Evolutionary conservation across 92 coral and sea anemone species (phyloP).

Genomic region (Siderastrea radians): DNA sequence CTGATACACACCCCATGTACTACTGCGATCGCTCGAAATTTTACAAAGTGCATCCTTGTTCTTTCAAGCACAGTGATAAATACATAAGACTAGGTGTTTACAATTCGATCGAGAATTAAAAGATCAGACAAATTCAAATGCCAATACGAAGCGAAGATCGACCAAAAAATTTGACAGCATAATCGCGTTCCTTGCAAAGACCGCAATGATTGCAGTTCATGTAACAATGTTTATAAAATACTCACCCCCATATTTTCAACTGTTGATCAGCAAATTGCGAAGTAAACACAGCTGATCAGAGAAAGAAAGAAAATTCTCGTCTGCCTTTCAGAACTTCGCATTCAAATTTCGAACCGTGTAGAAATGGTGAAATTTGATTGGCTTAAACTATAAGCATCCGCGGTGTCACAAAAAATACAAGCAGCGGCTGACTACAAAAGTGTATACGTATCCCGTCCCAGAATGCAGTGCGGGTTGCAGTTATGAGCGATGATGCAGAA

Average conservation of each 20-base stretch:
- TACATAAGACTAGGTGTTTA: no score
- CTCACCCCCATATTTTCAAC: slow-evolving; percentile 37
- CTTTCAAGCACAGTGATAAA: no score
- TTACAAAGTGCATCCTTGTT: neutral
- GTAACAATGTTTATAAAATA: neutral
- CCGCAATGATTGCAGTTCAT: neutral
- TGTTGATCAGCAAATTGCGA: neutral
- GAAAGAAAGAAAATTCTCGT: neutral
- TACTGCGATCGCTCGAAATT: neutral
- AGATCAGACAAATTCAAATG: neutral
- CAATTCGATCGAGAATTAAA: neutral
- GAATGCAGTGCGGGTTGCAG: slow-evolving; percentile 58
- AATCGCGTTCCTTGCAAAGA: neutral
- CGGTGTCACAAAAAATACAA: neutral
- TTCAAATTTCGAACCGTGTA: slow-evolving; percentile 63
- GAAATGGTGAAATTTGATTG: slow-evolving; percentile 30
- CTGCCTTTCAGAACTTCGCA: neutral
- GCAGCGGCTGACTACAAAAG: slow-evolving; percentile 49
- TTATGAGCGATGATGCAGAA: slow-evolving; percentile 78
- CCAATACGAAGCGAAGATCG: no score
- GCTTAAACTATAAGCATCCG: neutral
- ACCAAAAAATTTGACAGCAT: no score
- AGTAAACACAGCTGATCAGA: slow-evolving; percentile 47
- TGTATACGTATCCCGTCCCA: slow-evolving; percentile 83
- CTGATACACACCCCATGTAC: no score